These are phyloP conservation scores for Linnaemya tessellans DNA, from an alignment of 2,888 invertebrate genomes.

Conservation along the genomic window DNA sequence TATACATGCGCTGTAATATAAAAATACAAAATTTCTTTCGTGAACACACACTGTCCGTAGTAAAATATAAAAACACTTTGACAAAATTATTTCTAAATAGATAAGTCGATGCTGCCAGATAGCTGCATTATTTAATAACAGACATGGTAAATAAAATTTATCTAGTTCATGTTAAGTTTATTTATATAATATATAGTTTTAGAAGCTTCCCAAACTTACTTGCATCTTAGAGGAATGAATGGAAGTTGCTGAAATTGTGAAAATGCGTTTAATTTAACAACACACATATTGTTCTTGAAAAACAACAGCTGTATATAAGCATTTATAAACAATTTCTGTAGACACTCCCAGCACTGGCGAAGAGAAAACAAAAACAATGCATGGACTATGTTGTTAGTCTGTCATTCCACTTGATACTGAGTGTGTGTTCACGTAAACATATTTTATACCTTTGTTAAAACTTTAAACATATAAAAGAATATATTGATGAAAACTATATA, in stretches of 20 bases:
- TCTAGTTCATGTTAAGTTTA: no score
- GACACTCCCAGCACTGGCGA: constrained; percentile 34
- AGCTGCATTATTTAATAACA: not conserved
- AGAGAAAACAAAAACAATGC: constrained; percentile 41
- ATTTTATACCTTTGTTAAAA: constrained; percentile 1
- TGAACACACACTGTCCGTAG: constrained; percentile 33
- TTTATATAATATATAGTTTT: no score
- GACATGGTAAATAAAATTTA: constrained; percentile 3
- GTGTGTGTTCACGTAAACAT: constrained; percentile 41
- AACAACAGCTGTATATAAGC: no score
- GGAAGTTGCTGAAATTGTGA: no score
- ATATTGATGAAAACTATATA: not conserved
- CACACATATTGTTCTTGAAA: no score
- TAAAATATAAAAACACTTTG: constrained; percentile 59
- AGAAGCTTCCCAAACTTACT: no score
- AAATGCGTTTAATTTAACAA: no score
- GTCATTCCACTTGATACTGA: constrained; percentile 41
- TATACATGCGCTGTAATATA: constrained; percentile 19
- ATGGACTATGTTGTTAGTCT: constrained; percentile 22
- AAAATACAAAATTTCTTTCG: constrained; percentile 18
- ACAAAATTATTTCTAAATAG: constrained; percentile 29
- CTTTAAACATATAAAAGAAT: constrained; percentile 2
- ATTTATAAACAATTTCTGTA: not conserved
- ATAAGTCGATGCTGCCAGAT: constrained; percentile 20
- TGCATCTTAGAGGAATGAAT: no score